Evolutionary conservation across 2,888 invertebrate genomes (phyloP).

Genomic region (Sipha maydis): DNA sequence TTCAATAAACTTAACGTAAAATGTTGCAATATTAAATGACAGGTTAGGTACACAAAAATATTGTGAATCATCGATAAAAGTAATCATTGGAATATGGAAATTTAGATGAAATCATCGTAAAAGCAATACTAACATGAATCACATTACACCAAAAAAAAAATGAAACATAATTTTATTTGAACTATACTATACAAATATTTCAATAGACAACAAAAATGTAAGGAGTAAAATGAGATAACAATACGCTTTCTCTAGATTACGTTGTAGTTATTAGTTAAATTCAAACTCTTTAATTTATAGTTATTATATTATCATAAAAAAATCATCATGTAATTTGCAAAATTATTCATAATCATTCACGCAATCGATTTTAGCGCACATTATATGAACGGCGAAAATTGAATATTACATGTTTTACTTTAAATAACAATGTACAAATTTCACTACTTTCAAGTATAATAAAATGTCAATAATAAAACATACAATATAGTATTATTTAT

Average conservation of each 20-base stretch:
- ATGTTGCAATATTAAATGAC: not conserved
- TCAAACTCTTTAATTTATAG: not conserved
- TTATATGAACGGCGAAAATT: constrained; percentile 35
- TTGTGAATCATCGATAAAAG: not conserved
- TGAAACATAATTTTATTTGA: no score
- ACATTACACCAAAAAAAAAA: not conserved
- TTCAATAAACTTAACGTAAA: not conserved
- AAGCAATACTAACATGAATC: no score
- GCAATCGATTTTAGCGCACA: constrained; percentile 29
- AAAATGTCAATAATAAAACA: constrained; percentile 12
- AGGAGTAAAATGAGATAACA: no score
- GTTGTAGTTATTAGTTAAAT: no score
- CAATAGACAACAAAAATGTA: no score
- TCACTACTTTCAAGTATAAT: constrained; percentile 22
- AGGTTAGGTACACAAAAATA: not conserved
- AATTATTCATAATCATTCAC: constrained; percentile 34
- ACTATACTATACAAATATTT: no score
- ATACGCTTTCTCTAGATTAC: no score
- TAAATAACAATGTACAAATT: constrained; percentile 32
- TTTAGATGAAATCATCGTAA: not conserved
- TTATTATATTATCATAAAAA: not conserved
- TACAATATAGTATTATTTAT: constrained; percentile 23
- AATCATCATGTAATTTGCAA: not conserved
- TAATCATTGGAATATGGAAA: not conserved
- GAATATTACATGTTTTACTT: not conserved